Percentiles rank a stretch among this genome's conserved stretches.
Evolutionary conservation across 2,888 invertebrate genomes (phyloP).

Genomic region (Sarcophaga variegata): DNA sequence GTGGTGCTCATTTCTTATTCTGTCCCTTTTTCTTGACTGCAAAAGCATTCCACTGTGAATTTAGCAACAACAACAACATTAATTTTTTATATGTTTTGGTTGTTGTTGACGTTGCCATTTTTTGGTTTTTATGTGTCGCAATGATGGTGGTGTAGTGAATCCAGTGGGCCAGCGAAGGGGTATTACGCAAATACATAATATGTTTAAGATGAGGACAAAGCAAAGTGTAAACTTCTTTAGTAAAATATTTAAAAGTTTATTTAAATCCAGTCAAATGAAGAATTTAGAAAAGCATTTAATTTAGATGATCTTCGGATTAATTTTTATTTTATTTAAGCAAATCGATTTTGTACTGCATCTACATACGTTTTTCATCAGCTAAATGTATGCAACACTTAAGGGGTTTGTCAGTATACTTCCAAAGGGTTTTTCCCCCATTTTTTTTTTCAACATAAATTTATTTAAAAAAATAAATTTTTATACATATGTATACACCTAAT

Average conservation of each 20-base stretch:
- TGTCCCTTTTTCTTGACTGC: conserved; percentile 12
- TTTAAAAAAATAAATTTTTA: no score
- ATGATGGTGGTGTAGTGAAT: neutral
- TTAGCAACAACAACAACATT: conserved; percentile 12
- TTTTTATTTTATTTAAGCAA: neutral
- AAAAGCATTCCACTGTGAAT: neutral
- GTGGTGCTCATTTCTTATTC: conserved; percentile 29
- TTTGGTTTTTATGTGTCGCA: neutral
- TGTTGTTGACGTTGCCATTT: neutral
- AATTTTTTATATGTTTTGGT: neutral
- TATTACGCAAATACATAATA: neutral
- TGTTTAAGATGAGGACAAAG: neutral
- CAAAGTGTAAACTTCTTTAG: conserved; percentile 34
- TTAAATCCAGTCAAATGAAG: conserved; percentile 46
- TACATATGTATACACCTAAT: no score
- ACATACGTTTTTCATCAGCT: neutral
- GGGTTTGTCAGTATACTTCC: neutral
- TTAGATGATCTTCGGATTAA: conserved; percentile 39
- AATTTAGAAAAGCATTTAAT: conserved; percentile 43
- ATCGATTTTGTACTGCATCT: no score
- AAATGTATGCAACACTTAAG: neutral
- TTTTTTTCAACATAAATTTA: no score
- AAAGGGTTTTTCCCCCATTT: neutral
- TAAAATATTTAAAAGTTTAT: conserved; percentile 56
- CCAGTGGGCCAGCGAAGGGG: conserved; percentile 17